Base-by-base conservation (phyloP, 2,113 vertebrate genomes). In the Pelecanus crispus region DNA sequence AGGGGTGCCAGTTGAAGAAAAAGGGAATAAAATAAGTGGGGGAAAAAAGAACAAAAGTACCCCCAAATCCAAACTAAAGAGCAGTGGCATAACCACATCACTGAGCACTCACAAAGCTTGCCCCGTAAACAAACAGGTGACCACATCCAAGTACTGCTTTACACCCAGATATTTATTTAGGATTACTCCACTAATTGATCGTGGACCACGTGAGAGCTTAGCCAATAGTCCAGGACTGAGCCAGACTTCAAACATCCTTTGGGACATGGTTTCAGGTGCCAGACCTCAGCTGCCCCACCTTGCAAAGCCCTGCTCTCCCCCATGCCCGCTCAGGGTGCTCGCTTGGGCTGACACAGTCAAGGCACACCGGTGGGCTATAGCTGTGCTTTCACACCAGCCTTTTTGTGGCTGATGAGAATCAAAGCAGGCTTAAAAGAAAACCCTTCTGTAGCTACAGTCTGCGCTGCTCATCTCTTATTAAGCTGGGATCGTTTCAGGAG, bases 291-390 rank as follows among this genome's bases (percentile, higher is more conserved):
- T 75, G 5, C 61, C 56, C 61, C 82, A 28, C 25, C 38, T 29
- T 29, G 18, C 63, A 65, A 63, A 70, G 65, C 40, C 26, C n/a
- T 61, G 56, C 42, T 49, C 36, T 49, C 15, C 42, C 70, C 17
- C 4, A 1, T 38, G 45, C 36, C 25, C 1, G 0, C 53, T 21
- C 0, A 0, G 16, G 18, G 4, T 21, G 10, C 24, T 81, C 29
- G 36, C 38, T 45, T 5, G 2, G 40, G 26, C 55, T 55, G 56
- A 66, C 55, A 32, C 26, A 9, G 15, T 66, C 3, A 5, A 26
- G 32, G 42, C 0, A 1, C 11, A 26, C 56, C 13, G 2, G 1
- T 10, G 40, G 20, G 44, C 29, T 15, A 1, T 2, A 67, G 58
- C 32, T 4, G 4, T 18, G 58, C 26, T 81, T 42, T 38, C 56